Percentiles rank a stretch among this genome's conserved stretches.
These are phyloP conservation scores for Diplogasteroides magnus DNA, from an alignment of 1,140 invertebrate species.

Conservation along the genomic window DNA sequence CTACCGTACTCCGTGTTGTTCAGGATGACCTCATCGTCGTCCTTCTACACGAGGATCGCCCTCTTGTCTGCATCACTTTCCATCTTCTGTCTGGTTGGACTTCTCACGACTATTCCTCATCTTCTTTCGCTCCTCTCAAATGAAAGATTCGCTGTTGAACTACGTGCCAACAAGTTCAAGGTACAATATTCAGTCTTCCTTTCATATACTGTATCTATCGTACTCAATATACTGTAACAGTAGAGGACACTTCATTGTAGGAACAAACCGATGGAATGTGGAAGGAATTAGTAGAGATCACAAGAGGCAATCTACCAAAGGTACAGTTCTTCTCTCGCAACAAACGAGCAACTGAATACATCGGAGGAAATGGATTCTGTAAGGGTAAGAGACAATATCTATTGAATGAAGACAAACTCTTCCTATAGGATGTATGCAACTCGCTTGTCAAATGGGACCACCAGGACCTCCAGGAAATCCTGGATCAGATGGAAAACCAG, in stretches of 20 bases:
- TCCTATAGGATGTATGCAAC: conserved; percentile 21
- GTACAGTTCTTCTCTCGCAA: not conserved
- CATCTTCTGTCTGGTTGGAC: no score
- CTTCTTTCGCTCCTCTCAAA: no score
- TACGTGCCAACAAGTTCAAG: no score
- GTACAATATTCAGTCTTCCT: not conserved
- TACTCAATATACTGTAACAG: not conserved
- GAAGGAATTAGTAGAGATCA: no score
- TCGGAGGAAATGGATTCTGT: not conserved
- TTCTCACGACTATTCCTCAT: no score
- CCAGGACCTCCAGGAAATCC: conserved; percentile 37
- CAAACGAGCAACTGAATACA: not conserved
- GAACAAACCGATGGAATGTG: no score
- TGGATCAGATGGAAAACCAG: conserved; percentile 38
- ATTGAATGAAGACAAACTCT: not conserved
- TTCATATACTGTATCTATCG: not conserved
- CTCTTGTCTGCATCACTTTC: no score
- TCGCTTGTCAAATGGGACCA: conserved; percentile 31
- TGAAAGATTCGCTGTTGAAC: no score
- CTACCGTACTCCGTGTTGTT: not conserved
- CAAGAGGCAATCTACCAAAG: no score
- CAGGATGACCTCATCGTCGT: not conserved
- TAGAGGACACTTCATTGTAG: no score
- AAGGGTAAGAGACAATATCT: not conserved
- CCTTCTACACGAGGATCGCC: no score